A percentile compares a stretch with the other conserved stretches of the same genome.
Conservation (phyloP, 1,140 invertebrate species). For the Tetramorium simillimum region DNA sequence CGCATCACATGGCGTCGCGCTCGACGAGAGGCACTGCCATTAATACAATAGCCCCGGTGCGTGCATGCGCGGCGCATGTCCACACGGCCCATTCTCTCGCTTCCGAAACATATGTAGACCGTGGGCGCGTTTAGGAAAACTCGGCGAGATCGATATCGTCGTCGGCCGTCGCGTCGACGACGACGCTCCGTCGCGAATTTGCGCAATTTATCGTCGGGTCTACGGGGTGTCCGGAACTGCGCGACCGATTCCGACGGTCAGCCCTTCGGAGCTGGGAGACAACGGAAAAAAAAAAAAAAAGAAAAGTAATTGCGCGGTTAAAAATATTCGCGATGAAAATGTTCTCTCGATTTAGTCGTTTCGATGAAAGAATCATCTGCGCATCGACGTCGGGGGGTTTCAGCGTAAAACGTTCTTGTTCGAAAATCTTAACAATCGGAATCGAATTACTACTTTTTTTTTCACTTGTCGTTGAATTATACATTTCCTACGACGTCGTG, state of each 20-base stretch:
- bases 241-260: background rate
- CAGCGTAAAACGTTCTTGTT: background rate
- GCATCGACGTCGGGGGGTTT: background rate
- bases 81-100: conserved; percentile 70
- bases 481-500: background rate
- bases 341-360: background rate
- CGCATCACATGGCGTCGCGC: conserved; percentile 71
- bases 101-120: conserved; percentile 74
- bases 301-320: background rate
- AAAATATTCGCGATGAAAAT: background rate
- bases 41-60: conserved; percentile 65
- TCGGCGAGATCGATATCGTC: conserved; percentile 71
- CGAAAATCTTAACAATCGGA: background rate
- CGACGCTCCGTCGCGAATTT: conserved; percentile 25
- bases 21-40: conserved; percentile 66
- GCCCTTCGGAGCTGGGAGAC: background rate
- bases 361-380: background rate
- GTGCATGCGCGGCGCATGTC: conserved; percentile 71
- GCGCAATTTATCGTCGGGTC: conserved; percentile 18
- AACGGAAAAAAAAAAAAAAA: background rate
- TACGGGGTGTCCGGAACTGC: background rate
- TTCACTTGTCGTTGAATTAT: background rate
- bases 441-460: background rate
- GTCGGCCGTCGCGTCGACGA: conserved; percentile 51
- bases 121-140: conserved; percentile 73